Percentiles rank a stretch among this genome's conserved stretches.
These are phyloP conservation scores for Melopsittacus undulatus DNA, from an alignment of 2,797 vertebrate genomes.

Conservation along the genomic window DNA sequence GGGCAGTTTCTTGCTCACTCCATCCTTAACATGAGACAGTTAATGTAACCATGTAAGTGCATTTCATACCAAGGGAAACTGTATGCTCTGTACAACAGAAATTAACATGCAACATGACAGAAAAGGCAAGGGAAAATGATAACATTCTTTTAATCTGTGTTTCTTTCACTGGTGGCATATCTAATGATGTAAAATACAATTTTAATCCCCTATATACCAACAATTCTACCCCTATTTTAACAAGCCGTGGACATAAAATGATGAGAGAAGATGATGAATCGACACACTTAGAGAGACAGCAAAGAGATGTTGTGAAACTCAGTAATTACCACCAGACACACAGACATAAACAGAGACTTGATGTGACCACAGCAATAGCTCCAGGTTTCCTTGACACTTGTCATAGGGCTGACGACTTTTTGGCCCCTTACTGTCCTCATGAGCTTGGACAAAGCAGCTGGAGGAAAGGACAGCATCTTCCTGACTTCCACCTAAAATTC, in stretches of 20 bases:
- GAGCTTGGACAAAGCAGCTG: not conserved
- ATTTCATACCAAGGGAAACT: not conserved
- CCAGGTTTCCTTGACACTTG: not conserved
- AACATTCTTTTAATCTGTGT: not conserved
- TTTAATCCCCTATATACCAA: not conserved
- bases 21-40: not conserved
- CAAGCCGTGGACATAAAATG: not conserved
- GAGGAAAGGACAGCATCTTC: not conserved
- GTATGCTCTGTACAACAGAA: not conserved
- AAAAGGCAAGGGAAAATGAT: not conserved
- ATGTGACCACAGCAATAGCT: not conserved
- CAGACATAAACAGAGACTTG: not conserved
- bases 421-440: not conserved
- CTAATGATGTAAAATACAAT: not conserved
- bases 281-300: not conserved
- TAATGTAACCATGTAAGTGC: rapidly evolving
- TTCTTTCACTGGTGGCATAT: not conserved
- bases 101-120: not conserved
- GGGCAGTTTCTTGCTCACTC: not conserved
- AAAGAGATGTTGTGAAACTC: not conserved
- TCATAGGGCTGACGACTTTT: not conserved
- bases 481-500: not conserved
- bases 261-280: not conserved
- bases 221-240: not conserved
- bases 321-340: not conserved